Percentiles rank a stretch among this genome's conserved stretches.
Conservation (phyloP, 2,113 vertebrate species). For the Dolichallabes microphthalmus region DNA sequence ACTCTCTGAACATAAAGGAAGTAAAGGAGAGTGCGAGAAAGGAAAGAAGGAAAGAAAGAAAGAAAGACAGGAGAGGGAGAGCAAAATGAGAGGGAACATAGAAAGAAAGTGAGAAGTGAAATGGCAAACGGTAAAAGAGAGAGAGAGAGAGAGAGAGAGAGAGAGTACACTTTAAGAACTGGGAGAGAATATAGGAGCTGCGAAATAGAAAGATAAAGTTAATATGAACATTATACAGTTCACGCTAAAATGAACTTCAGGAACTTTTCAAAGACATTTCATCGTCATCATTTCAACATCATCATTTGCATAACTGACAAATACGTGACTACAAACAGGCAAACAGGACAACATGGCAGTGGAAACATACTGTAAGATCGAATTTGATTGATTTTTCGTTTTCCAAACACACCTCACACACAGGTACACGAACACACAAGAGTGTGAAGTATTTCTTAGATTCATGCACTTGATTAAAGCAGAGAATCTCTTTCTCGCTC, state of each 20-base stretch:
- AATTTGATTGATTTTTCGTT: not conserved
- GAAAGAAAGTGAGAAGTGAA: not conserved
- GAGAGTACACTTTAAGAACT: not conserved
- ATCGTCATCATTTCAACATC: not conserved
- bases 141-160: not conserved
- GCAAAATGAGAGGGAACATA: conserved; percentile 4
- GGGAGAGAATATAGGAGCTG: not conserved
- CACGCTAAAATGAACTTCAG: no score
- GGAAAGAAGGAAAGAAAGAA: not conserved
- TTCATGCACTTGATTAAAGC: not conserved
- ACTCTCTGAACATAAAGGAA: conserved; percentile 75
- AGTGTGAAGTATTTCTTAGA: not conserved
- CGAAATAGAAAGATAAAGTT: conserved; percentile 13
- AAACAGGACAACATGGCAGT: conserved; percentile 36
- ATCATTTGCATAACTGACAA: not conserved
- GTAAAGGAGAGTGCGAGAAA: not conserved
- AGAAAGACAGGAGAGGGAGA: not conserved
- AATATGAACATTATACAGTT: not conserved
- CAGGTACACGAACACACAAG: not conserved
- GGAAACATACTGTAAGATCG: not conserved
- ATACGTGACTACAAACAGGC: conserved; percentile 14
- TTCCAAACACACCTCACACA: not conserved
- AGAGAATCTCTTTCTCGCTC: not conserved
- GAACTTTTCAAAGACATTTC: not conserved
- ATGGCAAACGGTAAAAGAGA: not conserved